Base-by-base conservation (phyloP, 2,888 invertebrate species). In the Sepiola atlantica region DNA sequence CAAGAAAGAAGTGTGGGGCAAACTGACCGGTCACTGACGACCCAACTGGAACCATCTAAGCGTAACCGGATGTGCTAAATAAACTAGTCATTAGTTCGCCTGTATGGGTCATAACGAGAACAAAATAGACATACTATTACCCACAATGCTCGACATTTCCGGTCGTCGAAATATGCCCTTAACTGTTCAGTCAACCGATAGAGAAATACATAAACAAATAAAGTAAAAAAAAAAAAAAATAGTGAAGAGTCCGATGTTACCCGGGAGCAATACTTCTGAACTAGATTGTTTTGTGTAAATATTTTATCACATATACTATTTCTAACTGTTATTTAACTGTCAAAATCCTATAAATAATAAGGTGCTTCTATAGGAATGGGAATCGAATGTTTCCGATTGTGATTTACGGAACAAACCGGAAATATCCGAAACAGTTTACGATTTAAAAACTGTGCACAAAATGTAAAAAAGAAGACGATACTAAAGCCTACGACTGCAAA, bases 181-280 rank as follows among this genome's bases (percentile, higher is more conserved):
- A 77, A 32, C n/a, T n/a, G 32, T 77, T 77, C 77, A 77, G 77
- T 77, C 77, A 77, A 77, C 77, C 77, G n/a, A 77, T n/a, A 77
- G 77, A 18, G 16, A 32, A 77, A 77, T 14, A 77, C 2, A 77
- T 12, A 77, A 77, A 10, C 2, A 77, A n/a, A n/a, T 8, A n/a
- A 77, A n/a, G 77, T 1, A 16, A 14, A 16, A n/a, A 1, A 28
- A 24, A 45, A 28, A n/a, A 77, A 77, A 32, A 32, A 8, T 77
- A n/a, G 3, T 16, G n/a, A 77, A 61, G 24, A 61, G 10, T 20
- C 21, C 21, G 10, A 45, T 45, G 4, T 45, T 45, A 45, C 45
- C 2, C 8, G 45, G 45, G 8, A 45, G 45, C 45, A 45, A 45
- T 45, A 45, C 45, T 45, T 45, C 8, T 45, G 4, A 45, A 45